These are phyloP conservation scores for Odontomachus brunneus DNA, from an alignment of 1,140 invertebrate species.

Conservation along the genomic window DNA sequence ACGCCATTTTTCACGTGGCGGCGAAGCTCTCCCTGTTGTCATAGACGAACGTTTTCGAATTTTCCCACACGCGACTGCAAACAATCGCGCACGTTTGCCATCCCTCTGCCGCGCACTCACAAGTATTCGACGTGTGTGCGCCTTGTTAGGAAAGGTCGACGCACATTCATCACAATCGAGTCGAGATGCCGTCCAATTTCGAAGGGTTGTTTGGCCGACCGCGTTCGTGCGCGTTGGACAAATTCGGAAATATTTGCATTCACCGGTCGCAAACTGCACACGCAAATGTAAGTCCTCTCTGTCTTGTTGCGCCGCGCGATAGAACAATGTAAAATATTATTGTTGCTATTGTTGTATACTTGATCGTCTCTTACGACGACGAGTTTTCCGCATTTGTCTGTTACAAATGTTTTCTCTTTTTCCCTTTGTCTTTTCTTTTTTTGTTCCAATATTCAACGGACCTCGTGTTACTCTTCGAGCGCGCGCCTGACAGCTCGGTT, in stretches of 20 bases:
- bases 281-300: background rate
- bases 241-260: constrained; percentile 34
- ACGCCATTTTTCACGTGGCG: constrained; percentile 32
- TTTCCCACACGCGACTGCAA: background rate
- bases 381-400: background rate
- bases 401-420: background rate
- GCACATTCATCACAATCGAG: constrained; percentile 25
- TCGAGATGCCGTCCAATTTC: constrained; percentile 31
- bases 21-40: constrained; percentile 22
- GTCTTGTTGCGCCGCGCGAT: background rate
- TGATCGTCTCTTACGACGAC: background rate
- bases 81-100: background rate
- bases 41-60: constrained; percentile 43
- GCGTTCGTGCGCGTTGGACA: constrained; percentile 9
- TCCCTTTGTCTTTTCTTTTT: too few relatives aligned
- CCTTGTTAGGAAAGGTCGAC: constrained; percentile 23
- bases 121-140: background rate
- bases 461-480: too few relatives aligned
- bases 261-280: background rate
- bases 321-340: background rate
- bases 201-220: background rate
- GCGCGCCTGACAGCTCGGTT: too few relatives aligned
- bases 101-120: background rate
- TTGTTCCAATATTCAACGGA: too few relatives aligned
- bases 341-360: background rate